Percentiles rank a stretch among this genome's conserved stretches.
Conservation (phyloP, 1,140 invertebrate genomes). For the Drosophila varians region DNA sequence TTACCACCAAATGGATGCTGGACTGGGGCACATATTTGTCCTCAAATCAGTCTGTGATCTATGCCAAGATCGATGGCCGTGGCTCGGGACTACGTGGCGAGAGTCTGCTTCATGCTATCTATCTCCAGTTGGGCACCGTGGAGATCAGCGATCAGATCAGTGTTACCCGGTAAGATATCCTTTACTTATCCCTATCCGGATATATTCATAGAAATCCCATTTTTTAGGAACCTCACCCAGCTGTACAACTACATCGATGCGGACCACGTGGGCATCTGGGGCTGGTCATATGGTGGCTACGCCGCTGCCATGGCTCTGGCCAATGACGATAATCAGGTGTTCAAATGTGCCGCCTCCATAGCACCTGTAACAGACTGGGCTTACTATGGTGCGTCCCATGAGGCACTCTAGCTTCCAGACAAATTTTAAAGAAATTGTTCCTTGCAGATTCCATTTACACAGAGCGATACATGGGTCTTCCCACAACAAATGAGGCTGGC, state of each 20-base stretch:
- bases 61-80: conserved; percentile 94
- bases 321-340: conserved; percentile 88
- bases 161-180: conserved; percentile 84
- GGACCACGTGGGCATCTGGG: conserved; percentile 90
- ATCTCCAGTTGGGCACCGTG: conserved; percentile 92
- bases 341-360: conserved; percentile 97
- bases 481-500: conserved; percentile 90
- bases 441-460: conserved; percentile 96
- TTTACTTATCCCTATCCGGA: neutral
- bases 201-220: neutral
- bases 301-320: conserved; percentile 92
- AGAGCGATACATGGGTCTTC: conserved; percentile 96
- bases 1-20: conserved; percentile 87
- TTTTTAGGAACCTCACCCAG: conserved; percentile 86
- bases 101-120: conserved; percentile 91
- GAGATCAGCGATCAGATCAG: conserved; percentile 93
- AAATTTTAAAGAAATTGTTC: conserved; percentile 30
- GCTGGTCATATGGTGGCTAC: conserved; percentile 98
- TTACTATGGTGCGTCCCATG: conserved; percentile 89
- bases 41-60: conserved; percentile 93
- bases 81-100: conserved; percentile 94
- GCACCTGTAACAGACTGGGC: conserved; percentile 95
- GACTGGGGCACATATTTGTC: conserved; percentile 93
- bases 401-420: neutral
- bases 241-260: conserved; percentile 88